These are phyloP conservation scores for Drosophila pseudoobscura DNA, from an alignment of 1,140 invertebrate species.

Conservation along the genomic window DNA sequence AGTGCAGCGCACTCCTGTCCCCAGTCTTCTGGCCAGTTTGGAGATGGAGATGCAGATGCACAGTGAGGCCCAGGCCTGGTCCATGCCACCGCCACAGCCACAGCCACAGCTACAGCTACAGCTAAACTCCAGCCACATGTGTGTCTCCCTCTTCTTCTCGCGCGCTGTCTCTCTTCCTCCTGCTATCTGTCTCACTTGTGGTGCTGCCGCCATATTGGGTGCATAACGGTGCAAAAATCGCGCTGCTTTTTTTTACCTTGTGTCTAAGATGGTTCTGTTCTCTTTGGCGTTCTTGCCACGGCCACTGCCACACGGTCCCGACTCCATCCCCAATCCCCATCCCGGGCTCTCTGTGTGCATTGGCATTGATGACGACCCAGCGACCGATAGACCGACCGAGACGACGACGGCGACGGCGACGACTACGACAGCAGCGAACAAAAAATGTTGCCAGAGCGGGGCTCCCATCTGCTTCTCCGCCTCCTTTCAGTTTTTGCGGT, in stretches of 20 bases:
- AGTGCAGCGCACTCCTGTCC: constrained; percentile 25
- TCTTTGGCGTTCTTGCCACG: constrained; percentile 5
- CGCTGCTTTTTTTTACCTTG: constrained; percentile 64
- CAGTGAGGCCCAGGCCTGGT: background rate
- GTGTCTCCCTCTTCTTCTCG: constrained; percentile 26
- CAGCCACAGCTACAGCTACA: constrained; percentile 32
- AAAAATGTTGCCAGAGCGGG: constrained; percentile 30
- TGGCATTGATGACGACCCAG: constrained; percentile 79
- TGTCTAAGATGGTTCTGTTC: constrained; percentile 36
- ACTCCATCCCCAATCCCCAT: background rate
- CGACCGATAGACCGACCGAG: constrained; percentile 72
- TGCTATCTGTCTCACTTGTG: constrained; percentile 11
- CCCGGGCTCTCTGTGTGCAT: constrained; percentile 18
- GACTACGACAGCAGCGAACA: constrained; percentile 62
- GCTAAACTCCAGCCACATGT: constrained; percentile 54
- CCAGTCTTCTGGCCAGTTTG: constrained; percentile 61
- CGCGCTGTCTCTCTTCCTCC: constrained; percentile 14
- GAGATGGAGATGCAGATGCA: constrained; percentile 66
- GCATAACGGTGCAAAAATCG: constrained; percentile 81
- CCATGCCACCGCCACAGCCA: constrained; percentile 13
- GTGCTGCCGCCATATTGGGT: constrained; percentile 74
- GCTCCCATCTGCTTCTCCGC: constrained; percentile 1
- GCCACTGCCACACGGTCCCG: constrained; percentile 22
- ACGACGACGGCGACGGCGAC: too few species aligned
- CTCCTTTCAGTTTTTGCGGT: constrained; percentile 14